Evolutionary conservation across 2,113 vertebrate genomes (phyloP), one percentile per base, ranked within the genome.

Genomic region (Leptodactylus fuscus): DNA sequence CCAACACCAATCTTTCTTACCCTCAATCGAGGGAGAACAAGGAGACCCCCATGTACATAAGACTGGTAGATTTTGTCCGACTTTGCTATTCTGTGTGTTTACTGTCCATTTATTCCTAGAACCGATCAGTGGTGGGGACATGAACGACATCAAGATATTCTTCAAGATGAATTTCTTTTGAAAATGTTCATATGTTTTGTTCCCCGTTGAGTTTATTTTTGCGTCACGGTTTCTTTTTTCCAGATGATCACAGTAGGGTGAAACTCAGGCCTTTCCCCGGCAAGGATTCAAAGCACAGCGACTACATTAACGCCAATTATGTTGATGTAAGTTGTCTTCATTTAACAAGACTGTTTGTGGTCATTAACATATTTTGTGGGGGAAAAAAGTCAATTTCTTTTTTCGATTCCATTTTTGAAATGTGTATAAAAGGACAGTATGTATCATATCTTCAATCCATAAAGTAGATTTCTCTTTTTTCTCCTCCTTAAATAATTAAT

Each of bases 281-380:
- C 88, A 99, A 99, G 90, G 98, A 99, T 90, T 95, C 97, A 88
- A 99, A 99, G 95, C 97, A 98, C 94, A 98, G 96, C 38, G 98
- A 99, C 94, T 99, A 98, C 93, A 99, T 99, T 92, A 99, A 99
- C 65, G 98, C 97, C 90, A 99, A 99, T 95, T 99, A 98, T 78
- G 97, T 99, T 0, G 98, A 99, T 87, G 98, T 99, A 94, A 97
- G 98, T 96, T 87, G 73, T 81, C 89, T 85, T 85, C 32, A 58
- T 58, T 46, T 29, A 48, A 46, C 44, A 65, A 24, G 24, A 11
- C 55, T 46, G 27, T 34, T 77, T 36, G 22, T 77, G 82, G 65
- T 81, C 22, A 65, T 88, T 87, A 85, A 81, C 87, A 53, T 86
- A 62, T 71, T 87, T 74, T 85, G 77, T 89, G 22, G n/a, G n/a